Evolutionary conservation across 2,113 vertebrate species (phyloP).

Genomic region (Coreoperca whiteheadi): DNA sequence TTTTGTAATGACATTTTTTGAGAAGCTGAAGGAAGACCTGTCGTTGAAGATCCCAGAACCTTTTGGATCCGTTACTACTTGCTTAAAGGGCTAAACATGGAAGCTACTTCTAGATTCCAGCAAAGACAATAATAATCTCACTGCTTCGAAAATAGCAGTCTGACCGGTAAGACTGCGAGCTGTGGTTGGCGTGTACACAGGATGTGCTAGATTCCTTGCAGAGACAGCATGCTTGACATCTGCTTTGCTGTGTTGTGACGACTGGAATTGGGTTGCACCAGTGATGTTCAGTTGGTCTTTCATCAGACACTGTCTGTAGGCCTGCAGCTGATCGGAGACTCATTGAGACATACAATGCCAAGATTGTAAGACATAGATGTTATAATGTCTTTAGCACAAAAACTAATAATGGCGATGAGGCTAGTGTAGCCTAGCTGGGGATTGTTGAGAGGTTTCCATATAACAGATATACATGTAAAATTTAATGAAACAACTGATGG

Average conservation of each 20-base stretch:
- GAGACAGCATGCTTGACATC: conserved; percentile 1
- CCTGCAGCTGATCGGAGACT: background rate
- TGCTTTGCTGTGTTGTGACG: conserved; percentile 2
- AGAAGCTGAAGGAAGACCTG: background rate
- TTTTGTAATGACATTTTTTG: background rate
- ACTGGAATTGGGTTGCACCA: background rate
- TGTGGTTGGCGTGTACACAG: background rate
- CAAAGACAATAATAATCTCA: conserved; percentile 1
- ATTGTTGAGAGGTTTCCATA: background rate
- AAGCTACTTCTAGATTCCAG: background rate
- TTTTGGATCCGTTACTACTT: background rate
- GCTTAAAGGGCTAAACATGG: background rate
- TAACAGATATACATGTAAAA: background rate
- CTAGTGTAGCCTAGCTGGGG: background rate
- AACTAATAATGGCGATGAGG: background rate
- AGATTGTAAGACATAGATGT: background rate
- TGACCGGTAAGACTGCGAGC: background rate
- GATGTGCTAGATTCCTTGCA: background rate
- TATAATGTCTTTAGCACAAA: background rate
- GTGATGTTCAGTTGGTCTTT: conserved; percentile 2
- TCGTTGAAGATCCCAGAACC: too few relatives aligned
- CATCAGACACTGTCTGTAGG: background rate
- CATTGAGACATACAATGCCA: background rate
- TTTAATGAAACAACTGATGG: background rate
- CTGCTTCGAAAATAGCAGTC: background rate